Percentiles rank a stretch among this genome's conserved stretches.
These are phyloP conservation scores for Rhodophaea formosa DNA, from an alignment of 2,888 invertebrate genomes.

Conservation along the genomic window DNA sequence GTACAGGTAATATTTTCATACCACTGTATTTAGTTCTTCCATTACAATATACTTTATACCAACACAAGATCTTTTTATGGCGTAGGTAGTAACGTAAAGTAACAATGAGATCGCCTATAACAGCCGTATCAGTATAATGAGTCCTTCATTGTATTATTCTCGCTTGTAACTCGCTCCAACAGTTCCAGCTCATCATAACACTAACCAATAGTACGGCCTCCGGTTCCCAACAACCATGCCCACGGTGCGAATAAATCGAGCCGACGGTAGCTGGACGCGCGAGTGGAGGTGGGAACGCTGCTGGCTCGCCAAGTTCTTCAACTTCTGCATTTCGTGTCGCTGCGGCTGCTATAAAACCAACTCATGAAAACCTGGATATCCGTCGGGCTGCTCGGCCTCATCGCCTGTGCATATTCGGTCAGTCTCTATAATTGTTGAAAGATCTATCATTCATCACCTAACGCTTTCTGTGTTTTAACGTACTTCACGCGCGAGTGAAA, in stretches of 20 bases:
- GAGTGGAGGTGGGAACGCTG: conserved; percentile 49
- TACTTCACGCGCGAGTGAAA: conserved; percentile 56
- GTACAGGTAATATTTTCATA: no score
- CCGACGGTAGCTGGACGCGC: conserved; percentile 39
- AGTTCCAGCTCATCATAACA: neutral
- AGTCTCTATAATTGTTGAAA: neutral
- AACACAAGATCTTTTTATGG: no score
- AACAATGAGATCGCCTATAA: no score
- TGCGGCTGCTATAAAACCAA: conserved; percentile 35
- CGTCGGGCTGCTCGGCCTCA: conserved; percentile 33
- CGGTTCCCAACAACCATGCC: conserved; percentile 37
- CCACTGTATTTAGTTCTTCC: no score
- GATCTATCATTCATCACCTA: neutral
- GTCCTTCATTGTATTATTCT: neutral
- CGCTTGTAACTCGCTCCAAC: neutral
- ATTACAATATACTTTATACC: no score
- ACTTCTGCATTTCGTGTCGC: conserved; percentile 48
- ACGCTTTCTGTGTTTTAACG: no score
- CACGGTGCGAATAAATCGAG: conserved; percentile 45
- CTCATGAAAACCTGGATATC: conserved; percentile 23
- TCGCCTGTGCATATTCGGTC: conserved; percentile 28
- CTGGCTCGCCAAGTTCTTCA: conserved; percentile 42
- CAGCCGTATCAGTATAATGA: no score
- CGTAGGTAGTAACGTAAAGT: no score
- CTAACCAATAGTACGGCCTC: conserved; percentile 27